Conservation (phyloP, 64 coral and sea anemone genomes). For the Dendronephthya gigantea region DNA sequence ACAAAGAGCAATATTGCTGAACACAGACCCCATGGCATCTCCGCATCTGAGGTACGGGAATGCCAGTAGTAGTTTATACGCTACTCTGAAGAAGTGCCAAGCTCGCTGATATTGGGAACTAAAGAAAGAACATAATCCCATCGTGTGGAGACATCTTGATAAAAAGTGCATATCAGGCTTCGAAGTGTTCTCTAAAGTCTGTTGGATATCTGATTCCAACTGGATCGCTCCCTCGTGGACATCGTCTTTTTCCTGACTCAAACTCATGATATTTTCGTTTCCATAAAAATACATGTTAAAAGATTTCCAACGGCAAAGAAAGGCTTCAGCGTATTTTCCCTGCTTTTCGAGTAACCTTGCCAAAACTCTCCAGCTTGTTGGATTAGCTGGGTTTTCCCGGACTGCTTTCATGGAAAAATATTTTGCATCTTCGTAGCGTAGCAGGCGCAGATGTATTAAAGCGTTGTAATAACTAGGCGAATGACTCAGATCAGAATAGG, state of each 20-base stretch:
- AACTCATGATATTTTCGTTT: neutral
- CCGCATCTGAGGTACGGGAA: neutral
- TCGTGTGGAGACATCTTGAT: neutral
- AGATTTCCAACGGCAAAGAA: neutral
- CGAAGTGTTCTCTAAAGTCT: neutral
- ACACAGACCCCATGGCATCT: neutral
- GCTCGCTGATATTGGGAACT: neutral
- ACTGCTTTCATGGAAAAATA: neutral
- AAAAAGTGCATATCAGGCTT: neutral
- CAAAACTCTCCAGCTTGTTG: neutral
- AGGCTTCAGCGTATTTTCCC: neutral
- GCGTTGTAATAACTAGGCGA: neutral
- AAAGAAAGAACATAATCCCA: neutral
- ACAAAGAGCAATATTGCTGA: neutral
- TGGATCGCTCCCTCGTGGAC: neutral
- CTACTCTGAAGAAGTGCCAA: neutral
- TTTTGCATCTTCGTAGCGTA: neutral
- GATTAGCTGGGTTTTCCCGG: neutral
- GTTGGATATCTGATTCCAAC: neutral
- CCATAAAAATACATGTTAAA: neutral
- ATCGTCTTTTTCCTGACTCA: neutral
- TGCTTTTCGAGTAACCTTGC: neutral
- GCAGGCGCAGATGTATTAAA: neutral
- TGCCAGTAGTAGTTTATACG: neutral
- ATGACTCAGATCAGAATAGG: neutral